Base-by-base conservation (phyloP, 2,113 vertebrate genomes). In the Anolis sagrei region DNA sequence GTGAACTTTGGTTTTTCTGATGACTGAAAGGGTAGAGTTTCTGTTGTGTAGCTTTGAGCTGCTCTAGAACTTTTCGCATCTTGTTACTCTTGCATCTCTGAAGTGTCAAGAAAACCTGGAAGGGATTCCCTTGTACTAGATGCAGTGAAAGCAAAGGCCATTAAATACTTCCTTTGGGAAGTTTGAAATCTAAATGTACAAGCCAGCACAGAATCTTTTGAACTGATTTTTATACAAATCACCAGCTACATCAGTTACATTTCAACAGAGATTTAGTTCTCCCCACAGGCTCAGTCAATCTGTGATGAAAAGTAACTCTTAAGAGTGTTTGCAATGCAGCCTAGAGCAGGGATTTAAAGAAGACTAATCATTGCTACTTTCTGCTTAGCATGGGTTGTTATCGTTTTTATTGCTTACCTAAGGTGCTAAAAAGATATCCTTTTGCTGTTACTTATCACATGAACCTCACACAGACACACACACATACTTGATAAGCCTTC, bases 161-260 rank as follows among this genome's bases (percentile, higher is more conserved):
- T 44, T 54, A 58, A 72, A 72, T 51, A 29, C 29, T 49, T 10
- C 44, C 39, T 4, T 14, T 3, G 2, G n/a, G 44, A 44, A 69
- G 64, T 81, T 51, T 81, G 34, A 69, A 69, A 23, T 5, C 36
- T 66, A 49, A 62, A 79, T 7, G 48, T 36, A 3, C 14, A 66
- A 70, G n/a, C 8, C 44, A 70, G 25, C 34, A 32, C 80, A 70
- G 49, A 70, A 34, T 54, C 80, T 36, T 49, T 7, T 27, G 23
- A 82, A 82, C 8, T 72, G 44, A 36, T 82, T 72, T 72, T 72
- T 81, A 69, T 21, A 39, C 68, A 51, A 29, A 81, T 70, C 79
- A 23, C 79, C 39, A 34, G 66, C 79, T 18, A 34, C 66, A 34
- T 81, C 44, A n/a, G 25, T 72, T 82, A 58, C 7, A 25, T 69